These are phyloP conservation scores for Melanotus villosus DNA, from an alignment of 2,888 invertebrate species.

Conservation along the genomic window DNA sequence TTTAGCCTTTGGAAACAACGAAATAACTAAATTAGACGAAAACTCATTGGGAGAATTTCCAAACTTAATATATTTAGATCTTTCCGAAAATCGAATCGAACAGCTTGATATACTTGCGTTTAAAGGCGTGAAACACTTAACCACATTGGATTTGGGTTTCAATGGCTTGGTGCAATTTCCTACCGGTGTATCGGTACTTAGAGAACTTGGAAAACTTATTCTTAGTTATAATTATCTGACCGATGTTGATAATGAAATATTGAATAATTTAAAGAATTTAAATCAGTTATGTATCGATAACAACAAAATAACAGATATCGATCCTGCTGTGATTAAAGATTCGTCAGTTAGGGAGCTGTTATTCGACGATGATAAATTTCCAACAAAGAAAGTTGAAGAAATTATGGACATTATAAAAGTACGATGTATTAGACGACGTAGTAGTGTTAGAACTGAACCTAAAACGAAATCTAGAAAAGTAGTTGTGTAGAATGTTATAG, in stretches of 20 bases:
- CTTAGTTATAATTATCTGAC: conserved; percentile 25
- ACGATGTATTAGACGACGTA: conserved; percentile 10
- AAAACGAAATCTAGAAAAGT: conserved; percentile 15
- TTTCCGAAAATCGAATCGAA: conserved; percentile 26
- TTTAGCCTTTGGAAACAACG: conserved; percentile 23
- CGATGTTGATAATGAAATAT: conserved; percentile 4
- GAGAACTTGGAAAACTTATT: conserved; percentile 16
- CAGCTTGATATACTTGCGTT: conserved; percentile 8
- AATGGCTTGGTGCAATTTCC: conserved; percentile 12
- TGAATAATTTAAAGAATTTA: conserved; percentile 15
- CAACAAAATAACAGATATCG: conserved; percentile 14
- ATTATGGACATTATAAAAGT: conserved; percentile 9
- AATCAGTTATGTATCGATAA: conserved; percentile 22
- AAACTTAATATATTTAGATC: conserved; percentile 26
- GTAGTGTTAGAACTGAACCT: conserved; percentile 10
- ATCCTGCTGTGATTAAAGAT: conserved; percentile 5
- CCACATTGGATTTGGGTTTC: conserved; percentile 29
- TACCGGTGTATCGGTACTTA: background rate
- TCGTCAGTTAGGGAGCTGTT: conserved; percentile 9
- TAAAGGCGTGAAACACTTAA: conserved; percentile 13
- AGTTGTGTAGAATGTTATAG: background rate
- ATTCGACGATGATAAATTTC: conserved; percentile 21
- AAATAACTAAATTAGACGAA: conserved; percentile 4
- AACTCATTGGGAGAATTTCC: conserved; percentile 14
- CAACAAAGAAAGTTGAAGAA: background rate